Evolutionary conservation across 2,888 invertebrate species (phyloP), one percentile per base, ranked within the genome.

Genomic region (Ectobius pallidus): DNA sequence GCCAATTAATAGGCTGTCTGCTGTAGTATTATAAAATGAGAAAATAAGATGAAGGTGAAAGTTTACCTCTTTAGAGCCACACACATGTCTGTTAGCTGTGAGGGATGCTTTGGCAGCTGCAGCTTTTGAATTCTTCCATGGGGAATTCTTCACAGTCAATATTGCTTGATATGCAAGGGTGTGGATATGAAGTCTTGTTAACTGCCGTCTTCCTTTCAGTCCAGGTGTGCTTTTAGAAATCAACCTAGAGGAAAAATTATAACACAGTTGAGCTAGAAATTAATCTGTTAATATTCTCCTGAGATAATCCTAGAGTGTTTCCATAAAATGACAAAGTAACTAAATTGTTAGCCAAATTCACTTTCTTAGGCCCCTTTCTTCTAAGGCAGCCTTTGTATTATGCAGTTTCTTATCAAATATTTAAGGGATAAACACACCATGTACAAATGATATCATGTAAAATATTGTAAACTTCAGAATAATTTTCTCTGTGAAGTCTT

Each of bases 91-190:
- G 81, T 93, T 90, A 0, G 95, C 94, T 0, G 92, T 93, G 9
- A 95, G 82, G 0, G 94, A 90, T 1, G 94, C 93, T 82, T 94
- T 94, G 0, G 94, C 94, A 1, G 93, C 91, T 0, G 94, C 94
- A 18, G 91, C 91, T 79, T 88, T 88, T 0, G 91, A 90, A 79
- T 93, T 89, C 76, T 90, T 92, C 95, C 95, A 95, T 7, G 86
- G 81, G 0, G 91, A 89, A 58, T 85, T 85, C 77, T 88, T 89
- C 0, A 88, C 88, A 0, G 91, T 91, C 77, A 95, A 81, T 77
- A 95, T 91, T 3, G 93, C 92, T 83, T 95, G 95, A 80, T 92
- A 95, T n/a, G 95, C 94, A 76, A 95, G 82, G 0, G 95, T 94
- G 80, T 95, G 95, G 0, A 95, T 92, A 80, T 95, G 95, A 39